Base-by-base conservation (phyloP, 1,140 invertebrate genomes). In the Formica exsecta region DNA sequence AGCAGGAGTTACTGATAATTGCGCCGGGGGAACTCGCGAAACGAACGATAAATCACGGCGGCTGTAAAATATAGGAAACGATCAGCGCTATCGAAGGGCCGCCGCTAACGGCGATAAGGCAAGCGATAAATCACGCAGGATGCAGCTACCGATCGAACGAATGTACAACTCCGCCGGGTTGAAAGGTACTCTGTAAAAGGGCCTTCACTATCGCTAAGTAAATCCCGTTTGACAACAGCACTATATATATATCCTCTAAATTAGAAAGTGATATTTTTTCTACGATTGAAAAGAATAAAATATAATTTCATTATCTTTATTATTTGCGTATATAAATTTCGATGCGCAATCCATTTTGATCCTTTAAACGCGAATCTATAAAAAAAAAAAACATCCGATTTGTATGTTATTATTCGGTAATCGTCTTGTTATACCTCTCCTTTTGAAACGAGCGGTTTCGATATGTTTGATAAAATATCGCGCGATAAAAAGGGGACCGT, bases 61-160 rank as follows among this genome's bases (percentile, higher is more conserved):
- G 77, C 62, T 90, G 89, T 91, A 91, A 91, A 91, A 91, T 91
- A 91, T 91, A 91, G 89, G 89, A 91, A 91, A 91, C 89, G 89
- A 90, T 91, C 89, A 87, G 64, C 64, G 88, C 85, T 90, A 90
- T 91, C 89, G 89, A 91, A 90, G 89, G 86, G 85, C 86, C 64
- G 86, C 87, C 89, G 86, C 88, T 85, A 75, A 73, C 61, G 88
- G 86, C 89, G 89, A 91, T 91, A 91, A 91, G 89, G 89, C 77
- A 77, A 65, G 65, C 88, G 89, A 91, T 90, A 91, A 91, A 91
- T 91, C 89, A 88, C 86, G 71, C 80, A 77, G 85, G 88, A 90
- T 89, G 85, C 89, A 89, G 84, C 89, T 85, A 85, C 87, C 89
- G 89, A 89, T 90, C 88, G 86, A 87, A 68, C 86, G 87, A 74